These are phyloP conservation scores for Tetraodon nigroviridis DNA, from an alignment of 2,113 vertebrate genomes.

Conservation along the genomic window DNA sequence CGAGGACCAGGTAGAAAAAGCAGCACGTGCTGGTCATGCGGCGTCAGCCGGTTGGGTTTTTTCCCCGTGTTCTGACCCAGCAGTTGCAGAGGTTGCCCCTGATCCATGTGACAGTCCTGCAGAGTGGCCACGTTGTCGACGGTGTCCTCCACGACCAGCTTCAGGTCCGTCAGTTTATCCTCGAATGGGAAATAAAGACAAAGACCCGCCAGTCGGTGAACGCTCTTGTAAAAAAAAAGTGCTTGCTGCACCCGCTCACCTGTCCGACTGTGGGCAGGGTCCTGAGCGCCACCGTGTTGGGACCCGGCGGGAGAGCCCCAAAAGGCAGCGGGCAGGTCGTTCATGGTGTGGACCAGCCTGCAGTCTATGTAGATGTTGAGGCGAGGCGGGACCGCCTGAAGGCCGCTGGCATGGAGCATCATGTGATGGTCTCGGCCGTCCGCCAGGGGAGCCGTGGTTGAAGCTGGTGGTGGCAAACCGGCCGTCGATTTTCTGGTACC, in stretches of 20 bases:
- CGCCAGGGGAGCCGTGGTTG: constrained; percentile 79
- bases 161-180: constrained; percentile 87
- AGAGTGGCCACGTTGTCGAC: constrained; percentile 86
- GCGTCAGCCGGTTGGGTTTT: neutral
- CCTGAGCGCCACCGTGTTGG: constrained; percentile 76
- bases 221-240: neutral
- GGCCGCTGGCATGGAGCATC: constrained; percentile 82
- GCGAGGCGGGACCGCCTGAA: constrained; percentile 72
- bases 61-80: constrained; percentile 71
- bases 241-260: constrained; percentile 73
- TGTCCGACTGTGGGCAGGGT: constrained; percentile 80
- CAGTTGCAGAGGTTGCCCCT: constrained; percentile 73
- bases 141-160: constrained; percentile 86
- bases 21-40: neutral
- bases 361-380: constrained; percentile 89
- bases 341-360: constrained; percentile 77
- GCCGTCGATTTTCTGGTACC: constrained; percentile 85
- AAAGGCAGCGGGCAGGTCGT: constrained; percentile 83
- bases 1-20: neutral
- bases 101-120: constrained; percentile 83
- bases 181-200: constrained; percentile 47
- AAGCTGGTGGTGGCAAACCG: constrained; percentile 80
- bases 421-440: constrained; percentile 85
- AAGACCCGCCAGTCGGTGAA: neutral
- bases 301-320: constrained; percentile 70